A percentile compares a stretch with the other conserved stretches of the same genome.
Conservation (phyloP, 2,113 vertebrate species). For the Pyrgilauda ruficollis region DNA sequence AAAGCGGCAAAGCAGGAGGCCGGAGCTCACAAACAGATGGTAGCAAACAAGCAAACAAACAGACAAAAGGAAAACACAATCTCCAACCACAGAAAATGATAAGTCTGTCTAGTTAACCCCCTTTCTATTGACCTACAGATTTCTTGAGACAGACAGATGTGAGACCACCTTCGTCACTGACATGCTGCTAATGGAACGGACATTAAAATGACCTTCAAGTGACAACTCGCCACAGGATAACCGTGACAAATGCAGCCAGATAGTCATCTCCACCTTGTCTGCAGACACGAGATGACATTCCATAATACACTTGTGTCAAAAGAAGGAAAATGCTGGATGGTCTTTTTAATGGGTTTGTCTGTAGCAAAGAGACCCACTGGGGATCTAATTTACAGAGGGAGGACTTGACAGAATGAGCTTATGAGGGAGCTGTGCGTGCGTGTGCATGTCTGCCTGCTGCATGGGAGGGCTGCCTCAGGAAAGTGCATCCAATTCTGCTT, state of each 20-base stretch:
- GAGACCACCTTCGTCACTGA: neutral
- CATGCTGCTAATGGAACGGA: neutral
- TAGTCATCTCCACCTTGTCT: conserved; percentile 18
- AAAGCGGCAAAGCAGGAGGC: neutral
- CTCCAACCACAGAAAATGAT: neutral
- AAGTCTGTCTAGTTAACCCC: neutral
- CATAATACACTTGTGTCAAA: neutral
- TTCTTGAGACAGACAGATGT: neutral
- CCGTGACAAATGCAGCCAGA: conserved; percentile 27
- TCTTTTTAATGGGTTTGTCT: conserved; percentile 14
- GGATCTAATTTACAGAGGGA: neutral
- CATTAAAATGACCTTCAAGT: conserved; percentile 38
- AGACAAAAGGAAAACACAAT: neutral
- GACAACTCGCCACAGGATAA: conserved; percentile 22
- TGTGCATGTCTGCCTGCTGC: neutral
- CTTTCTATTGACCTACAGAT: neutral
- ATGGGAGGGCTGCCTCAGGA: neutral
- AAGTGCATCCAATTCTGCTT: neutral
- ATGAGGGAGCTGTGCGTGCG: neutral
- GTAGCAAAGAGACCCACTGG: neutral
- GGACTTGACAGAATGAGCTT: neutral
- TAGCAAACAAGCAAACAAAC: neutral
- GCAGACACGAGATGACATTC: neutral
- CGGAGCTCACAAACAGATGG: neutral
- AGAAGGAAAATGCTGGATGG: conserved; percentile 18